These are phyloP conservation scores for Acanthacorydalis orientalis DNA, from an alignment of 2,888 invertebrate genomes.

Conservation along the genomic window DNA sequence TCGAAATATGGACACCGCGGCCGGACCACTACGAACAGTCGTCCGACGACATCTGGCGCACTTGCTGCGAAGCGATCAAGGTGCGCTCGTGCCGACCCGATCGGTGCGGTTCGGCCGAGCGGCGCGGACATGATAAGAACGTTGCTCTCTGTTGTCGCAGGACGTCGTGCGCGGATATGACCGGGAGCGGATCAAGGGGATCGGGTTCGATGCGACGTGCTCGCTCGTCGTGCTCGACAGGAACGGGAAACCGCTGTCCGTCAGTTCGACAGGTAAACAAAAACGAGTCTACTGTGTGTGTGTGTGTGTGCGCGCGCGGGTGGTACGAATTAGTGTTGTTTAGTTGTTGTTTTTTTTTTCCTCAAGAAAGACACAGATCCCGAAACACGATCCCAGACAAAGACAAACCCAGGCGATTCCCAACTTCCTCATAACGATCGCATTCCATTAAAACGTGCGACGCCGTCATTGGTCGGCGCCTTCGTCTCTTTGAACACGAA, in stretches of 20 bases:
- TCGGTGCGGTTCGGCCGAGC: slow-evolving; percentile 57
- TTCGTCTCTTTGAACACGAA: no score
- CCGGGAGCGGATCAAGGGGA: slow-evolving; percentile 44
- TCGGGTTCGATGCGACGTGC: slow-evolving; percentile 94
- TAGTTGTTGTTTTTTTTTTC: no score
- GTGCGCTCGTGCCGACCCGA: slow-evolving; percentile 65
- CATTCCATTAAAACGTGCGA: no score
- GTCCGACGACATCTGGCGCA: slow-evolving; percentile 73
- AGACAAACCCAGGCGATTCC: no score
- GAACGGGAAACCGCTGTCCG: slow-evolving; percentile 48
- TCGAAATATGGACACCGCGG: slow-evolving; percentile 62
- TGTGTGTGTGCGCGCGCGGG: no score
- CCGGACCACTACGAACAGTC: slow-evolving; percentile 78
- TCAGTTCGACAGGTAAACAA: slow-evolving; percentile 41
- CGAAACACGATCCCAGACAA: no score
- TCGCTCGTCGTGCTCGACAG: slow-evolving; percentile 70
- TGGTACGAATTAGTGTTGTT: no score
- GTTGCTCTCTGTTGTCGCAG: slow-evolving; percentile 1
- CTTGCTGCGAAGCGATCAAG: slow-evolving; percentile 55
- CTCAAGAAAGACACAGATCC: no score
- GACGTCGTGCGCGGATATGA: no score
- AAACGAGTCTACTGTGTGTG: no score
- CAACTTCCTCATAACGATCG: no score
- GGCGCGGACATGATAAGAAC: slow-evolving; percentile 20
- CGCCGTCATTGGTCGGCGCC: no score